Base-by-base conservation (phyloP, 2,797 vertebrate species). In the Chelon auratus region DNA sequence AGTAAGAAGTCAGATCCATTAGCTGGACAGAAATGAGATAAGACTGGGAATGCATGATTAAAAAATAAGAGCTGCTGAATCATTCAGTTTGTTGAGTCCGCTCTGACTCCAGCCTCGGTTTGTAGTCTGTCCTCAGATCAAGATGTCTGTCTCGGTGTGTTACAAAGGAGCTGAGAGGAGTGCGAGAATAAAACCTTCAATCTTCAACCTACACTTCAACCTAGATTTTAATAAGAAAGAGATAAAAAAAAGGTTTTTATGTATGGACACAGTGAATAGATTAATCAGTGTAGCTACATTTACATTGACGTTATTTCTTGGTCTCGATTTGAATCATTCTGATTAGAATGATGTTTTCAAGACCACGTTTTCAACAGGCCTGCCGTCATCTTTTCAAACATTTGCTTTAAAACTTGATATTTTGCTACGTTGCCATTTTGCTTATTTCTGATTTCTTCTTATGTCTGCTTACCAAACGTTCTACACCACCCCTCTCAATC, bases 11-110 rank as follows among this genome's bases (percentile, higher is more conserved):
- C n/a, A 22, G 24, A 76, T 60, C 57, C 40, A 36, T 26, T 4
- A 76, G 33, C 37, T 72, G 63, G 36, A 10, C 76, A 66, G 52
- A 43, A 66, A 40, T 74, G 51, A 56, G 11, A 57, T 11, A 20
- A 47, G 39, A 6, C 15, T 53, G 58, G 18, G 36, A 51, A 62
- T 57, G 45, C 53, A n/a, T 20, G 36, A 26, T 37, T 26, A 54
- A 40, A 36, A 33, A 58, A 26, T 33, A 55, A 62, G 53, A 0
- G 1, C 17, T 10, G 9, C 26, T 57, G 14, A 50, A 22, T 15
- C 5, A 14, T 42, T 74, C 17, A 39, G 6, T 24, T 68, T 24
- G 40, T 40, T 24, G 33, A 63, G 18, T 17, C 36, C 30, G 30
- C 30, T 3, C 0, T 24, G 20, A 13, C 20, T 18, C 15, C 22